These are phyloP conservation scores for Opisthocomus hoazin DNA, from an alignment of 2,113 vertebrate genomes.

Conservation along the genomic window DNA sequence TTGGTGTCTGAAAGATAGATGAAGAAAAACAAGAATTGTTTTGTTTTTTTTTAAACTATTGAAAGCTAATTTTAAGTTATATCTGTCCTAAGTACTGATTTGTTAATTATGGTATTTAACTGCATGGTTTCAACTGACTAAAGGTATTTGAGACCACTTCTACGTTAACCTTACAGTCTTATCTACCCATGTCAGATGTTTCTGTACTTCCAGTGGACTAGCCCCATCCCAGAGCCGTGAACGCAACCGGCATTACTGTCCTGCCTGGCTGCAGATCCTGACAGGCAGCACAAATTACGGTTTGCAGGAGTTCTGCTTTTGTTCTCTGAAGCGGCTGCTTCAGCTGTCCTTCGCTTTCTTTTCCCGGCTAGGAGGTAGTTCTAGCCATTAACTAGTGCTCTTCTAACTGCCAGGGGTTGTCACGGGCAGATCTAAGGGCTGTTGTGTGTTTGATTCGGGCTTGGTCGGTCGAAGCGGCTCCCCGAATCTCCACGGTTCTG, in stretches of 20 bases:
- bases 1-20: not conserved
- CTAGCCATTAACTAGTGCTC: not conserved
- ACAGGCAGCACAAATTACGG: not conserved
- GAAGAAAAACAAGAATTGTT: not conserved
- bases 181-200: not conserved
- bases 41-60: not conserved
- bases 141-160: not conserved
- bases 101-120: not conserved
- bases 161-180: not conserved
- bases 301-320: not conserved
- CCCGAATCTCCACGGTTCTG: not conserved
- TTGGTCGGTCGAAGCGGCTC: not conserved
- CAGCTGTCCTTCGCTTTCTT: not conserved
- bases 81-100: not conserved
- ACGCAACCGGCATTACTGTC: not conserved
- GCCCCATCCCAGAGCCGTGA: not conserved
- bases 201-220: not conserved
- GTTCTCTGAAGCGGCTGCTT: not conserved
- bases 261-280: not conserved
- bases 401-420: not conserved
- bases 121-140: not conserved
- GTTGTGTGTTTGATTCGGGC: not conserved
- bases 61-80: not conserved
- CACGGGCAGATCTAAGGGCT: not conserved
- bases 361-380: not conserved